A percentile compares a stretch with the other conserved stretches of the same genome.
Conservation (phyloP, 2,888 invertebrate species). For the Cyrtodaria siliqua region DNA sequence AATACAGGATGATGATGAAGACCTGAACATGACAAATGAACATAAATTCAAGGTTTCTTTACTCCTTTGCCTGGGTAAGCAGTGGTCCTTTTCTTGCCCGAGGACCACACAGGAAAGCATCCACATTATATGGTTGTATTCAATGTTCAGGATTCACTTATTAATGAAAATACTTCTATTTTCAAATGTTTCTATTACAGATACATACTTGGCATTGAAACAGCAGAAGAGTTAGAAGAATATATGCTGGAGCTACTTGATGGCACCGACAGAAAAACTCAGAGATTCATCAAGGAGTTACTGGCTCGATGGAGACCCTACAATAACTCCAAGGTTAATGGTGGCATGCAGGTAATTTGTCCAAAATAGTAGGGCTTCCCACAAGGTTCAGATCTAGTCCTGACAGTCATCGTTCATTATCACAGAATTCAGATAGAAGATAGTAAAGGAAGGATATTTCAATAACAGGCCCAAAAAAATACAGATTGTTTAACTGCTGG, state of each 20-base stretch:
- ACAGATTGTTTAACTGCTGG: no score
- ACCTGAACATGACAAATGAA: no score
- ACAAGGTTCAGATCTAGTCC: no score
- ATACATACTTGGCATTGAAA: slow-evolving; percentile 91
- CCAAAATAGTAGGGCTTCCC: not conserved
- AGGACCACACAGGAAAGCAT: no score
- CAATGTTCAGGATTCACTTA: not conserved
- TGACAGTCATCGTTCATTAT: no score
- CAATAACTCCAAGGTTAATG: slow-evolving; percentile 33
- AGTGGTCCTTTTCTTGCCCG: no score
- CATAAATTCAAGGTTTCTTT: no score
- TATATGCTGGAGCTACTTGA: slow-evolving; percentile 92
- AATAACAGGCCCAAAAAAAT: no score
- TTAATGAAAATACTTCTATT: not conserved
- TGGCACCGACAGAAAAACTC: slow-evolving; percentile 88
- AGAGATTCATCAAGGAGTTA: slow-evolving; percentile 89
- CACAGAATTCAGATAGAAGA: no score
- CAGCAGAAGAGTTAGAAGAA: slow-evolving; percentile 91
- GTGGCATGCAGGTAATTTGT: slow-evolving; percentile 20
- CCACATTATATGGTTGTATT: not conserved
- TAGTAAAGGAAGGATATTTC: no score
- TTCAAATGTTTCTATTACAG: slow-evolving; percentile 86
- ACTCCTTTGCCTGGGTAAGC: no score
- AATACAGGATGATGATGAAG: no score
- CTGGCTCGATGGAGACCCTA: slow-evolving; percentile 76